Conservation (phyloP, 2,797 vertebrate species). For the Amphiprion clarkii region DNA sequence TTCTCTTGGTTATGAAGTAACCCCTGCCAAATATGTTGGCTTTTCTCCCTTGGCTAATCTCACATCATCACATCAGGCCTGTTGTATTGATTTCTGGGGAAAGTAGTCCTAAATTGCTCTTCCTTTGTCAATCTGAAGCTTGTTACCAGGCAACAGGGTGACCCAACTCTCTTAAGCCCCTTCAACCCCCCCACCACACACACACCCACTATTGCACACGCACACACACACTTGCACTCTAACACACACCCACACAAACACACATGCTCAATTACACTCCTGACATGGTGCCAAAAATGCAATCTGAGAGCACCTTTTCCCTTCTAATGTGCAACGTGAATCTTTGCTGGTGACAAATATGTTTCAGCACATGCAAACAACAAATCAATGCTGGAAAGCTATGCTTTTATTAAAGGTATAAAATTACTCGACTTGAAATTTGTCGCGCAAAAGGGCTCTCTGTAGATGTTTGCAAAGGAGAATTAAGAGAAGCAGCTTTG, state of each 20-base stretch:
- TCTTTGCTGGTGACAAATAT: slow-evolving; percentile 58
- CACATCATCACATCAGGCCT: slow-evolving; percentile 88
- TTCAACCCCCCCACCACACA: slow-evolving; percentile 32
- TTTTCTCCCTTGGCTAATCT: slow-evolving; percentile 87
- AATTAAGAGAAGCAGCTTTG: slow-evolving; percentile 11
- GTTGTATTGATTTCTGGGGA: slow-evolving; percentile 91
- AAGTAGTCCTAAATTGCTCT: slow-evolving; percentile 84
- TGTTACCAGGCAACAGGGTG: slow-evolving; percentile 89
- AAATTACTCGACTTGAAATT: slow-evolving; percentile 23
- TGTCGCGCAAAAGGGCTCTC: slow-evolving; percentile 8
- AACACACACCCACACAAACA: slow-evolving; percentile 39
- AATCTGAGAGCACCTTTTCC: slow-evolving; percentile 74
- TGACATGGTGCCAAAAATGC: slow-evolving; percentile 79
- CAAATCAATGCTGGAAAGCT: slow-evolving; percentile 29
- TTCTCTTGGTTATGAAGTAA: slow-evolving; percentile 81
- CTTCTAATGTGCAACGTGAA: slow-evolving; percentile 59
- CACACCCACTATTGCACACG: slow-evolving; percentile 24
- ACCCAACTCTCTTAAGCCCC: slow-evolving; percentile 72
- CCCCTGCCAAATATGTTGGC: slow-evolving; percentile 78
- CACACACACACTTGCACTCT: slow-evolving; percentile 17
- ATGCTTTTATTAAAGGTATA: slow-evolving; percentile 26
- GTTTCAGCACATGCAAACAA: slow-evolving; percentile 58
- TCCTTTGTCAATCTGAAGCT: slow-evolving; percentile 87
- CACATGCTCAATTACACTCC: slow-evolving; percentile 70
- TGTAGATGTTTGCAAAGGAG: background rate